These are phyloP conservation scores for Hormiphora californensis DNA, from an alignment of 37 sponge, comb jelly and placozoan genomes.

Conservation along the genomic window DNA sequence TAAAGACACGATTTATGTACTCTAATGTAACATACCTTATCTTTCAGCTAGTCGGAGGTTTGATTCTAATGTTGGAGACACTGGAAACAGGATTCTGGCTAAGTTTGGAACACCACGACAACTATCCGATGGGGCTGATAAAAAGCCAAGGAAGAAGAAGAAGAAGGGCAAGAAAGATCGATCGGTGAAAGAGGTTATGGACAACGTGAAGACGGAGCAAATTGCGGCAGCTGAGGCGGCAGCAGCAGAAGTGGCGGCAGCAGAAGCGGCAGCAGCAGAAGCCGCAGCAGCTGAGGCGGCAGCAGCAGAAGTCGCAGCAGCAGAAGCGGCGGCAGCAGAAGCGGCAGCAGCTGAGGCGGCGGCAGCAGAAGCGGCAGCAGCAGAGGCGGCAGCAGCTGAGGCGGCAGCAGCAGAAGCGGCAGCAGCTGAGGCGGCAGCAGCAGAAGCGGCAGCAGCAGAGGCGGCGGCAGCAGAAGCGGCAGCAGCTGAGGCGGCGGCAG, in stretches of 20 bases:
- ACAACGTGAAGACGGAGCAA: neutral
- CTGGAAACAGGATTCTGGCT: neutral
- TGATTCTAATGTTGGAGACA: neutral
- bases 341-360: neutral
- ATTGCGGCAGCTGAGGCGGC: neutral
- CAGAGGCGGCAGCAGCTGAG: neutral
- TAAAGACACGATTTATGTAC: too few relatives aligned
- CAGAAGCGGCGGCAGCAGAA: neutral
- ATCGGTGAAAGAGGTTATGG: conserved; percentile 35
- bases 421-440: neutral
- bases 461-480: neutral
- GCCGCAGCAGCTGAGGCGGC: neutral
- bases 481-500: neutral
- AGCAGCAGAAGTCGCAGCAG: neutral
- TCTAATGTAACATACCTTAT: too few relatives aligned
- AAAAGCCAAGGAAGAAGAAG: neutral
- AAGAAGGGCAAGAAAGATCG: conserved; percentile 15
- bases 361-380: neutral
- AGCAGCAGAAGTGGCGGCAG: neutral
- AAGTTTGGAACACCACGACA: conserved; percentile 35
- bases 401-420: neutral
- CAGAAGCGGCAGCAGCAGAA: neutral
- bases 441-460: neutral
- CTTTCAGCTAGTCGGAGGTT: conserved; percentile 28
- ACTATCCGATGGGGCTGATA: neutral